These are phyloP conservation scores for Shargacucullia verbasci DNA, from an alignment of 2,888 invertebrate genomes.

Conservation along the genomic window DNA sequence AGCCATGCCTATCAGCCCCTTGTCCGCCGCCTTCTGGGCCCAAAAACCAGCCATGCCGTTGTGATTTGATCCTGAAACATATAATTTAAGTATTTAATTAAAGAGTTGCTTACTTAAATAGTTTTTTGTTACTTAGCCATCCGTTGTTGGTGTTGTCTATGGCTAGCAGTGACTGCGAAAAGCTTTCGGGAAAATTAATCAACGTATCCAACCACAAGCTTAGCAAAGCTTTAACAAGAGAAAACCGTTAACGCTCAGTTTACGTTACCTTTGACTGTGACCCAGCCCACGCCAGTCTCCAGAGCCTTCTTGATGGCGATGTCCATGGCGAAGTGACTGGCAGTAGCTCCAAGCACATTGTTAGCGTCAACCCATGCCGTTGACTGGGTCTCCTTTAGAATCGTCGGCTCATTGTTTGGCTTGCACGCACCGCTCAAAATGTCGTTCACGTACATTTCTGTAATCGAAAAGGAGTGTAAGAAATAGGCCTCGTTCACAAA, in stretches of 20 bases:
- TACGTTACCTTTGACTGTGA: conserved; percentile 92
- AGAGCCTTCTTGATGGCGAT: conserved; percentile 95
- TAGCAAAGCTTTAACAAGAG: too few species aligned
- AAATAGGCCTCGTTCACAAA: too few species aligned
- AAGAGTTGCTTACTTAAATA: too few species aligned
- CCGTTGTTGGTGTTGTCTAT: too few species aligned
- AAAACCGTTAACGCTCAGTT: too few species aligned
- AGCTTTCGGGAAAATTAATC: too few species aligned
- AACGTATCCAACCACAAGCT: too few species aligned
- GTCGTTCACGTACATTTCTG: conserved; percentile 95
- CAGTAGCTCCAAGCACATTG: conserved; percentile 94
- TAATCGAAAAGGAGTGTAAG: conserved; percentile 49
- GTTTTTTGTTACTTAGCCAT: too few species aligned
- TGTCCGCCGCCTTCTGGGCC: conserved; percentile 92
- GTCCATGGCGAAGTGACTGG: conserved; percentile 93
- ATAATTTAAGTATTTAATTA: too few species aligned
- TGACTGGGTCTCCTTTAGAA: conserved; percentile 92
- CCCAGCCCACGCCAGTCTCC: conserved; percentile 94
- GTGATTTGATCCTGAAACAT: conserved; percentile 93
- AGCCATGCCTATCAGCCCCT: conserved; percentile 94
- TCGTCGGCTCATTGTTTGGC: conserved; percentile 90
- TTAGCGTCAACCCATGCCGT: conserved; percentile 94
- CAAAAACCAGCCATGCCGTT: conserved; percentile 97
- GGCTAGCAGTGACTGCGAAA: too few species aligned
- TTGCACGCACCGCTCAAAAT: conserved; percentile 90